Evolutionary conservation across 2,797 vertebrate genomes (phyloP).

Genomic region (Lateolabrax maculatus): DNA sequence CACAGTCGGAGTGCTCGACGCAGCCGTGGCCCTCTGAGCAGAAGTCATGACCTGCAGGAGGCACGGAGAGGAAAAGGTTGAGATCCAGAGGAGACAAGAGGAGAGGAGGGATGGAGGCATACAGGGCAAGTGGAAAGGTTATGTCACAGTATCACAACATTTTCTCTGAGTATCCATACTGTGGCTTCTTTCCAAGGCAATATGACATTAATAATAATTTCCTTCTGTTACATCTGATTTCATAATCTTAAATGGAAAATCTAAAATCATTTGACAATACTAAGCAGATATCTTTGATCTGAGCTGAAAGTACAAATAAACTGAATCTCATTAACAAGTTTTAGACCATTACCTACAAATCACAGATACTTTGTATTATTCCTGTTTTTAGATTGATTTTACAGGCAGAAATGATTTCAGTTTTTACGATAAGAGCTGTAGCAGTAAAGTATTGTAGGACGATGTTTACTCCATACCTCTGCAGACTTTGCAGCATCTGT

Average conservation of each 20-base stretch:
- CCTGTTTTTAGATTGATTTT: background rate
- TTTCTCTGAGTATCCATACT: constrained; percentile 1
- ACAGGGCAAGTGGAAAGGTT: constrained; percentile 33
- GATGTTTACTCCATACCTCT: constrained; percentile 87
- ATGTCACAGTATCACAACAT: constrained; percentile 14
- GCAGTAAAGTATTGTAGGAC: background rate
- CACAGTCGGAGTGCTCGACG: constrained; percentile 94
- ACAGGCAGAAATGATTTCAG: background rate
- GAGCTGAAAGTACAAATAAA: background rate
- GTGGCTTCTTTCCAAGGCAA: background rate
- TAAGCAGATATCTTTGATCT: background rate
- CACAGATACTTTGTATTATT: background rate
- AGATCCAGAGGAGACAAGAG: constrained; percentile 41
- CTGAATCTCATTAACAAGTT: background rate
- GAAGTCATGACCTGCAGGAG: constrained; percentile 93
- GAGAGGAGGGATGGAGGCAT: constrained; percentile 31
- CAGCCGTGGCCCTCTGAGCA: constrained; percentile 93
- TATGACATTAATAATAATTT: background rate
- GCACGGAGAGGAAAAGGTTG: constrained; percentile 45
- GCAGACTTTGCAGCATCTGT: constrained; percentile 97
- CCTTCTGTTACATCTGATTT: background rate
- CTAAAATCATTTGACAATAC: background rate
- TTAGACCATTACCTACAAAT: background rate
- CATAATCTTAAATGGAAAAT: background rate
- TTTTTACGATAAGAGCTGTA: background rate